Base-by-base conservation (phyloP, 1,140 invertebrate genomes). In the Camponotus vicinus region DNA sequence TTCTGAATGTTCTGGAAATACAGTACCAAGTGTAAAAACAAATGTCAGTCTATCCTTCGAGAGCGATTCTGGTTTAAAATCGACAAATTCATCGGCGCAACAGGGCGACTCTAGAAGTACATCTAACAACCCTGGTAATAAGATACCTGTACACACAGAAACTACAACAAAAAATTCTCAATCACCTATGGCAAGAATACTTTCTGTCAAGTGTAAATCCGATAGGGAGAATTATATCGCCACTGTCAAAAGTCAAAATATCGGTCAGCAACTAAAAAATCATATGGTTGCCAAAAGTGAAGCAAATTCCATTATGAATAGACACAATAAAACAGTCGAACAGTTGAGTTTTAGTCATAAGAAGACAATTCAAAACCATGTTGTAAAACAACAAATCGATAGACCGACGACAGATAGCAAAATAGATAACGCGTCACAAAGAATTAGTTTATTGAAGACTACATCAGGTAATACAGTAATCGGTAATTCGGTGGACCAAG, bases 231-330 rank as follows among this genome's bases (percentile, higher is more conserved):
- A 86, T 13, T 88, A 90, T 27, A 87, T 79, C 13, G 75, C 86
- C n/a, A 67, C 34, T 27, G 67, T 61, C 70, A 92, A 92, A 89
- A 70, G 42, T 63, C 93, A 93, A 59, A 92, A 55, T 13, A 80
- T 93, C 2, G 32, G 83, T 67, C 94, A 94, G n/a, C 95, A 95
- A 61, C 15, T 94, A 8, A 95, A 94, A 69, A 95, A 94, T 80
- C 93, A 95, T 45, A 76, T 92, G 49, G 18, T 94, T 27, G 42
- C 42, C 3, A 92, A 94, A 37, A 90, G 34, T 45, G 90, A 91
- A 8, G 70, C 84, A 32, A 92, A 91, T 76, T 85, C 80, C 3
- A 34, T 77, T 34, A 76, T 94, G 1, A 94, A 92, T 57, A 94
- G 93, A 87, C 91, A 94, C 59, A 93, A 92, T 40, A 93, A 93